These are phyloP conservation scores for Hedychridium roseum DNA, from an alignment of 2,888 invertebrate species.

Conservation along the genomic window DNA sequence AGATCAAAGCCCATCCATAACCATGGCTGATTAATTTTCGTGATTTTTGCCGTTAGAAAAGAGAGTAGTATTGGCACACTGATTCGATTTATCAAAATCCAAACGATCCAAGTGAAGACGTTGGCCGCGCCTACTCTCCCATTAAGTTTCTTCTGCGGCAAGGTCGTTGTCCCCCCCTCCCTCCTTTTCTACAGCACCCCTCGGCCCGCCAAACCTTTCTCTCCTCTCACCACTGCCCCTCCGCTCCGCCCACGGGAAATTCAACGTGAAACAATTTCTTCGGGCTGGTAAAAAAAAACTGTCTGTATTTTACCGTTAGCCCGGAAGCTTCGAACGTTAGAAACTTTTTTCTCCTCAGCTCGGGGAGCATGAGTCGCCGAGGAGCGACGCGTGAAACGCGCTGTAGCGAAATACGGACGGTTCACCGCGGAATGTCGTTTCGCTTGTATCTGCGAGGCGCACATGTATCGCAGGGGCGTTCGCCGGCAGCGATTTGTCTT, in stretches of 20 bases:
- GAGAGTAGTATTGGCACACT: conserved; percentile 15
- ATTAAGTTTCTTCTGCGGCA: conserved; percentile 33
- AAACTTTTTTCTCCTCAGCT: too few species aligned
- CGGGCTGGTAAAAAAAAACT: too few species aligned
- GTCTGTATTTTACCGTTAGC: too few species aligned
- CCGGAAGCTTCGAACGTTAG: too few species aligned
- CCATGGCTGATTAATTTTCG: not conserved
- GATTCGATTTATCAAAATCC: conserved; percentile 42
- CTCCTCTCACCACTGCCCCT: not conserved
- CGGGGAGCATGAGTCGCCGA: too few species aligned
- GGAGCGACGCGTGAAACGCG: conserved; percentile 17
- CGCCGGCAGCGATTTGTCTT: not conserved
- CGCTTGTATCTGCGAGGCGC: too few species aligned
- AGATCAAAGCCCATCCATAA: too few species aligned
- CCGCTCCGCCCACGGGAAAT: too few species aligned
- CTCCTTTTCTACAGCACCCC: conserved; percentile 1
- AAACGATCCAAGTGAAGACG: conserved; percentile 42
- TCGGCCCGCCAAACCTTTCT: too few species aligned
- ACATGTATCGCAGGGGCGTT: not conserved
- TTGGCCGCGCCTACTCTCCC: conserved; percentile 30
- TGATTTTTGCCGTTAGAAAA: conserved; percentile 8
- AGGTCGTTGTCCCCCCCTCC: conserved; percentile 33
- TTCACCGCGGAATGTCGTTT: conserved; percentile 27
- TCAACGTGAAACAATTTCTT: too few species aligned
- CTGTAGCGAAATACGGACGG: conserved; percentile 21